Evolutionary conservation across 1,140 invertebrate species (phyloP).

Genomic region (Agraylea sexmaculata): DNA sequence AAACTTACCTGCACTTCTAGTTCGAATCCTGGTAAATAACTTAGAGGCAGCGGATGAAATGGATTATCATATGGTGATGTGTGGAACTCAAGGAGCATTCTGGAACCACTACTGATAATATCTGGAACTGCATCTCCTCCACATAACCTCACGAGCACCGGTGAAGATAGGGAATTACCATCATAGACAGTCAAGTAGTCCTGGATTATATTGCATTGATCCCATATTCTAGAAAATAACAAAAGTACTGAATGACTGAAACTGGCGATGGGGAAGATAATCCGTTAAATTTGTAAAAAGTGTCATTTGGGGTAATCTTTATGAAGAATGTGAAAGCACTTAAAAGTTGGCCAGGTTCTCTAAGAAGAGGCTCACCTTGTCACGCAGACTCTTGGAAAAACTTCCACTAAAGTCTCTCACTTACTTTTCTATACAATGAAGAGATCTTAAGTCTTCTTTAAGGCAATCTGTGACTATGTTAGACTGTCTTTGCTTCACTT

Average conservation of each 20-base stretch:
- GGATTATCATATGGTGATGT: constrained; percentile 72
- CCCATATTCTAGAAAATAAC: constrained; percentile 53
- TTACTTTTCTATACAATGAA: too few species aligned
- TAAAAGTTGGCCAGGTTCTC: too few species aligned
- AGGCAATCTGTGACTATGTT: too few species aligned
- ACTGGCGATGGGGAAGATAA: too few species aligned
- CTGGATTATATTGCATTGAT: constrained; percentile 68
- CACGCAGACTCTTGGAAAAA: too few species aligned
- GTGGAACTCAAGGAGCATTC: constrained; percentile 70
- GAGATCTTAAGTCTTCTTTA: too few species aligned
- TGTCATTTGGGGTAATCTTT: too few species aligned
- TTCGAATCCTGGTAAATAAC: constrained; percentile 68
- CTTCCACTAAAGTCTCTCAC: too few species aligned
- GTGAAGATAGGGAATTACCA: constrained; percentile 56
- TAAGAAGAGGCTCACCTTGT: too few species aligned
- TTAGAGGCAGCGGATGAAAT: constrained; percentile 64
- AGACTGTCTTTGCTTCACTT: too few species aligned
- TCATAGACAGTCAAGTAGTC: constrained; percentile 75
- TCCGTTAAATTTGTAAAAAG: too few species aligned
- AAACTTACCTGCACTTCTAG: constrained; percentile 59
- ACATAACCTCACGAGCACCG: constrained; percentile 64
- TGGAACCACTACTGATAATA: constrained; percentile 63
- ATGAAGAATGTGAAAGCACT: too few species aligned
- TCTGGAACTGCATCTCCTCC: constrained; percentile 73
- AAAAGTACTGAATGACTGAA: constrained; percentile 5